phyloP scores from a whole-genome alignment of 2,888 invertebrate species.

The Brachynemurus nebulosus region DNA sequence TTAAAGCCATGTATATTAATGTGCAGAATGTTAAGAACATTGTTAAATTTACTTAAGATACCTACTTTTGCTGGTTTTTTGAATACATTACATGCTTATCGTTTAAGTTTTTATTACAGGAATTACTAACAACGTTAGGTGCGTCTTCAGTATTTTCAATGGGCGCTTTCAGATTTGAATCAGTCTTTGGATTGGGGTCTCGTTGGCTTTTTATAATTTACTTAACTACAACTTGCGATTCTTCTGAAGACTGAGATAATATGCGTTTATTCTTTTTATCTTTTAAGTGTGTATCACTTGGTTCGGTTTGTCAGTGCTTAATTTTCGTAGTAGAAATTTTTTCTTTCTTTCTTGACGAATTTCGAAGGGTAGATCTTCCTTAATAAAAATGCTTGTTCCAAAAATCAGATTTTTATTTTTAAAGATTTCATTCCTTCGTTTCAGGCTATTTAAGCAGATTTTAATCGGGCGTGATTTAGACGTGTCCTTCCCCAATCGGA shows the following conservation, averaged over 20 bases:
- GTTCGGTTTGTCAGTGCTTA: too few species aligned
- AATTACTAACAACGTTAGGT: too few species aligned
- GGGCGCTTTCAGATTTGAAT: too few species aligned
- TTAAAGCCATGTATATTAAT: neutral
- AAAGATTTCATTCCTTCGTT: neutral
- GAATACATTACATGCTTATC: too few species aligned
- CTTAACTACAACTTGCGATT: neutral
- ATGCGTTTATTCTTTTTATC: neutral
- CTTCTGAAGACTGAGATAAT: neutral
- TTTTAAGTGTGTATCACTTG: too few species aligned
- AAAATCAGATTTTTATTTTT: neutral
- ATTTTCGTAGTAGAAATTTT: too few species aligned
- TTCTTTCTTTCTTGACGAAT: neutral
- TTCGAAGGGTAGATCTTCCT: neutral
- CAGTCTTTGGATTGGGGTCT: neutral
- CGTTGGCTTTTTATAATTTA: neutral
- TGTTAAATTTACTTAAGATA: neutral
- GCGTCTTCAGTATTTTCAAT: too few species aligned
- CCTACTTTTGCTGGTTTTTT: too few species aligned
- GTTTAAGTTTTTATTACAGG: too few species aligned
- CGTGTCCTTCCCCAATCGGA: neutral
- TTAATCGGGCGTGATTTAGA: neutral
- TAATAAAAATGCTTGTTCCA: neutral
- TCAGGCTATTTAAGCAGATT: neutral
- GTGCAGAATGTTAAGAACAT: neutral